phyloP scores from a whole-genome alignment of 1,140 invertebrate genomes.

The Macrobrachium rosenbergii region DNA sequence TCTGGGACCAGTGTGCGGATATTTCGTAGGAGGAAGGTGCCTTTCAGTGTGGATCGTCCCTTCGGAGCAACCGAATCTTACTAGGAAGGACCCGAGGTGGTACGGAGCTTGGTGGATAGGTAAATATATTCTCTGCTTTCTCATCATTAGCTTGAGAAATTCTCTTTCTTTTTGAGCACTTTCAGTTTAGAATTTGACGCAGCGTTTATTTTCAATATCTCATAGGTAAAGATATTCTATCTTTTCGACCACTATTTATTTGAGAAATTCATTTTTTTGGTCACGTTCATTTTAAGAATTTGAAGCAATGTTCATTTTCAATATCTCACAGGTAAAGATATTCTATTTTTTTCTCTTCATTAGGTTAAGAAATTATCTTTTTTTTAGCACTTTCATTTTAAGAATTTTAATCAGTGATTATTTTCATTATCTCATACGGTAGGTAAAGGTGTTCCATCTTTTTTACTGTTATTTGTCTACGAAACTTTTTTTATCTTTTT shows the following conservation, averaged over 20 bases:
- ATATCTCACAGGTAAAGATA: too few species aligned
- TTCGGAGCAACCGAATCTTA: constrained; percentile 39
- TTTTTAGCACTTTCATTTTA: too few species aligned
- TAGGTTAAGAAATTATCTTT: too few species aligned
- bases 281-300: too few species aligned
- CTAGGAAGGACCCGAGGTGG: constrained; percentile 68
- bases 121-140: not conserved
- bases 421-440: too few species aligned
- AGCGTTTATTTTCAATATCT: not conserved
- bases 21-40: constrained; percentile 49
- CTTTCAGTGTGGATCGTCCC: constrained; percentile 46
- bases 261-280: too few species aligned
- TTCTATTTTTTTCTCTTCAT: not conserved
- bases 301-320: too few species aligned
- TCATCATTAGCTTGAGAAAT: not conserved
- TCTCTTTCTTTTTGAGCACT: not conserved
- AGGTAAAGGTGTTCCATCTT: too few species aligned
- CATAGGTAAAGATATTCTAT: constrained; percentile 59
- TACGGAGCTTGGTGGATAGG: constrained; percentile 70
- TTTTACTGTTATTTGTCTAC: too few species aligned
- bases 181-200: not conserved
- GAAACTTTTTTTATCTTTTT: too few species aligned
- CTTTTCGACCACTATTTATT: too few species aligned
- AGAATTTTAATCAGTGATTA: too few species aligned
- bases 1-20: constrained; percentile 50